These are phyloP conservation scores for Phania funesta DNA, from an alignment of 2,888 invertebrate species.

Conservation along the genomic window DNA sequence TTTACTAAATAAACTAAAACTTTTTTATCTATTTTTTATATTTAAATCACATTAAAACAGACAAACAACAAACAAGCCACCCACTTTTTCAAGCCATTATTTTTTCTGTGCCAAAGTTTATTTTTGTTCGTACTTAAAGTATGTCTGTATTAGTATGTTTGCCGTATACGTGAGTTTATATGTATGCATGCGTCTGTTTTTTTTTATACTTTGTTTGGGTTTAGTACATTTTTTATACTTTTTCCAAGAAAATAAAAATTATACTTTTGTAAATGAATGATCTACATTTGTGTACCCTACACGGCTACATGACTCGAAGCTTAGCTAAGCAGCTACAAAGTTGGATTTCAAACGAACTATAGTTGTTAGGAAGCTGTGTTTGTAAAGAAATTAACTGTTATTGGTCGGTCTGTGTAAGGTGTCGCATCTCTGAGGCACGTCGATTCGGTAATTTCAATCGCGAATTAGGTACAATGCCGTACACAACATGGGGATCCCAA, in stretches of 20 bases:
- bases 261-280: constrained; percentile 8
- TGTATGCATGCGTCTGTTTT: constrained; percentile 3
- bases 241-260: not conserved
- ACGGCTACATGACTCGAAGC: not conserved
- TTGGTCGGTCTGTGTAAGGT: too few relatives aligned
- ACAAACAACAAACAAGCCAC: constrained; percentile 38
- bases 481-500: too few relatives aligned
- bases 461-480: too few relatives aligned
- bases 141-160: not conserved
- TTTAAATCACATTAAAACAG: constrained; percentile 46
- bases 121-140: not conserved
- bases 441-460: too few relatives aligned
- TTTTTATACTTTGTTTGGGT: not conserved
- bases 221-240: constrained; percentile 14
- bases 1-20: constrained; percentile 10
- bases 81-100: constrained; percentile 46
- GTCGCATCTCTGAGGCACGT: too few relatives aligned
- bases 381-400: too few relatives aligned
- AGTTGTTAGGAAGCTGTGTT: too few relatives aligned
- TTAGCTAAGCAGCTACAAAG: too few relatives aligned
- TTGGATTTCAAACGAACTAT: too few relatives aligned
- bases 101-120: not conserved
- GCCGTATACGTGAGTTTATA: too few relatives aligned
- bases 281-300: not conserved
- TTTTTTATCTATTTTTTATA: constrained; percentile 6